phyloP scores from a whole-genome alignment of 2,888 invertebrate species.

The Panzeria rudis region DNA sequence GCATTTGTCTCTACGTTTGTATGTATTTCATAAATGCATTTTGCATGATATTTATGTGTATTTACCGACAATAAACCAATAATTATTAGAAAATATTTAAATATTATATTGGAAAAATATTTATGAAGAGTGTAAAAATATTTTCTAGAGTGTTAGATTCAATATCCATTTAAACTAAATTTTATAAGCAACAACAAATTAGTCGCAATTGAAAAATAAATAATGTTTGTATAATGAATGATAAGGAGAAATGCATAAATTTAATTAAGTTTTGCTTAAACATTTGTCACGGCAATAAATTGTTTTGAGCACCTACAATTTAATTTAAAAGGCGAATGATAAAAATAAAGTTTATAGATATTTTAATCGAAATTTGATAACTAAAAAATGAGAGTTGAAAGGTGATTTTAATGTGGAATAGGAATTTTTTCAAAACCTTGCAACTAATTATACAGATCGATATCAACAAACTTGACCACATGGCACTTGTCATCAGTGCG shows the following conservation, averaged over 20 bases:
- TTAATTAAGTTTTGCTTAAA: conserved; percentile 17
- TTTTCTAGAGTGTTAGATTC: conserved; percentile 55
- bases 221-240: conserved; percentile 31
- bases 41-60: conserved; percentile 27
- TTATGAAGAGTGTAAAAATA: conserved; percentile 35
- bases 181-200: conserved; percentile 61
- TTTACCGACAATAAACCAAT: conserved; percentile 38
- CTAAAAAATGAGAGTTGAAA: too few species aligned
- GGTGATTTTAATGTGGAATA: too few species aligned
- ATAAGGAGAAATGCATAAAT: conserved; percentile 12
- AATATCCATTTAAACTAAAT: conserved; percentile 52
- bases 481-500: too few species aligned
- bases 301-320: not conserved
- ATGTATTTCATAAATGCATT: conserved; percentile 30
- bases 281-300: not conserved
- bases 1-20: not conserved
- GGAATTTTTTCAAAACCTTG: too few species aligned
- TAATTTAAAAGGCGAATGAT: conserved; percentile 4
- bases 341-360: conserved; percentile 1
- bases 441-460: too few species aligned
- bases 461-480: too few species aligned
- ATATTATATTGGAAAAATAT: conserved; percentile 24
- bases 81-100: conserved; percentile 52
- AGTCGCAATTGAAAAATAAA: conserved; percentile 3
- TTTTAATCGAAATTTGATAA: too few species aligned